Conservation (phyloP, 2,888 invertebrate genomes). For the Choreutis nemorana region DNA sequence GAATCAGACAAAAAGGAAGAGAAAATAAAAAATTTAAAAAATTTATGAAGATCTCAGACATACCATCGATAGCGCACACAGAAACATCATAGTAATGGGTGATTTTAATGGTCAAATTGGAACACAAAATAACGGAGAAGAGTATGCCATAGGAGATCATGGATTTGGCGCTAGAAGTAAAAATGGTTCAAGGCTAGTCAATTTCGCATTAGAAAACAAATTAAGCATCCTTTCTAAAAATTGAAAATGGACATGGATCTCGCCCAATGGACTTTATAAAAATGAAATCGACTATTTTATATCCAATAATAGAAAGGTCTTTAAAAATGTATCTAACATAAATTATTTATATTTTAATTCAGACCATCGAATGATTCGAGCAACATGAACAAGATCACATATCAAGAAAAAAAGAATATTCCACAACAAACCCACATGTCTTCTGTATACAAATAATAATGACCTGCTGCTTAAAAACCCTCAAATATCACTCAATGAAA, state of each 20-base stretch:
- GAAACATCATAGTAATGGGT: too few species aligned
- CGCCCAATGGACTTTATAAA: background rate
- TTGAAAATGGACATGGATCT: slow-evolving; percentile 1
- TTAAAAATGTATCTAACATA: background rate
- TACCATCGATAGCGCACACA: too few species aligned
- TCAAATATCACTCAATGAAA: too few species aligned
- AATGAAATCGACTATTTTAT: background rate
- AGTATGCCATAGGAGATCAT: background rate
- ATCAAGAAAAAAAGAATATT: too few species aligned
- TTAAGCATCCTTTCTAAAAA: background rate
- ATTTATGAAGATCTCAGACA: too few species aligned
- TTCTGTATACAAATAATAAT: too few species aligned
- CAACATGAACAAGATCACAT: too few species aligned
- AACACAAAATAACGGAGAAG: slow-evolving; percentile 2
- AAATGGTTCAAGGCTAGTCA: slow-evolving; percentile 1
- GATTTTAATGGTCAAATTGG: too few species aligned
- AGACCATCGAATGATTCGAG: too few species aligned
- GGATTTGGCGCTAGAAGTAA: slow-evolving; percentile 2
- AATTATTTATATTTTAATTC: background rate
- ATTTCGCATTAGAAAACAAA: slow-evolving; percentile 2
- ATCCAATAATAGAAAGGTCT: background rate
- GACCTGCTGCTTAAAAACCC: too few species aligned
- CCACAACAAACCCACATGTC: too few species aligned
- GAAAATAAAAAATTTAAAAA: too few species aligned
- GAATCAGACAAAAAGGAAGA: slow-evolving; percentile 3